phyloP scores from a whole-genome alignment of 2,888 invertebrate genomes.

The Bombyx huttoni region DNA sequence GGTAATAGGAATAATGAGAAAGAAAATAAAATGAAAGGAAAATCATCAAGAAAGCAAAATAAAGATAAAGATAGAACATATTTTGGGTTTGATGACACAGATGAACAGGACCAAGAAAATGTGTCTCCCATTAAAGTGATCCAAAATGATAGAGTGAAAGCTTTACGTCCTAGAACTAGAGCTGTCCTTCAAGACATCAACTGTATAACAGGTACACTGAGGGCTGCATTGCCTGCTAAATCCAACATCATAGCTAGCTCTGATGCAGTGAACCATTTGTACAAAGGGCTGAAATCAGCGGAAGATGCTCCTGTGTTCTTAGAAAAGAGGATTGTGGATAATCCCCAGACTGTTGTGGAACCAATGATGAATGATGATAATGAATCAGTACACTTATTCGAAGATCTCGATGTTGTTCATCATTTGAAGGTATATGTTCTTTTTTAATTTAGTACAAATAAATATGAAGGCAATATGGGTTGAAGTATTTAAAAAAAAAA shows the following conservation, averaged over 20 bases:
- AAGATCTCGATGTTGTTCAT: slow-evolving; percentile 56
- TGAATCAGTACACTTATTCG: slow-evolving; percentile 56
- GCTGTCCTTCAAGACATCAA: slow-evolving; percentile 45
- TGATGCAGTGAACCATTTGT: slow-evolving; percentile 33
- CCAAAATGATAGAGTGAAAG: slow-evolving; percentile 19
- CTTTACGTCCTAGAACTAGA: slow-evolving; percentile 29
- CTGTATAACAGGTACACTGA: slow-evolving; percentile 28
- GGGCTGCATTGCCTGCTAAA: slow-evolving; percentile 34
- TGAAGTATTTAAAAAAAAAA: neutral
- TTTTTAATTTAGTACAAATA: neutral
- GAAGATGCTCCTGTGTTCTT: slow-evolving; percentile 36
- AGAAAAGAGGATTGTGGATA: slow-evolving; percentile 18
- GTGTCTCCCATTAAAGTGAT: slow-evolving; percentile 36
- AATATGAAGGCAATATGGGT: neutral
- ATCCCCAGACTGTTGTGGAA: slow-evolving; percentile 21
- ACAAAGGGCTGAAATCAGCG: slow-evolving; percentile 37
- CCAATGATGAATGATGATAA: slow-evolving; percentile 27
- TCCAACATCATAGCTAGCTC: slow-evolving; percentile 27
- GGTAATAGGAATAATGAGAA: slow-evolving; percentile 21
- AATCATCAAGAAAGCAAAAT: slow-evolving; percentile 17
- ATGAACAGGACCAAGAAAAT: slow-evolving; percentile 47
- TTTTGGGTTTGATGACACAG: slow-evolving; percentile 64
- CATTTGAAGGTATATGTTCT: slow-evolving; percentile 39
- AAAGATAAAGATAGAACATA: slow-evolving; percentile 35
- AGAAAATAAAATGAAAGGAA: slow-evolving; percentile 14